Evolutionary conservation across 1,140 invertebrate genomes (phyloP).

Genomic region (Drosophila setifemur): DNA sequence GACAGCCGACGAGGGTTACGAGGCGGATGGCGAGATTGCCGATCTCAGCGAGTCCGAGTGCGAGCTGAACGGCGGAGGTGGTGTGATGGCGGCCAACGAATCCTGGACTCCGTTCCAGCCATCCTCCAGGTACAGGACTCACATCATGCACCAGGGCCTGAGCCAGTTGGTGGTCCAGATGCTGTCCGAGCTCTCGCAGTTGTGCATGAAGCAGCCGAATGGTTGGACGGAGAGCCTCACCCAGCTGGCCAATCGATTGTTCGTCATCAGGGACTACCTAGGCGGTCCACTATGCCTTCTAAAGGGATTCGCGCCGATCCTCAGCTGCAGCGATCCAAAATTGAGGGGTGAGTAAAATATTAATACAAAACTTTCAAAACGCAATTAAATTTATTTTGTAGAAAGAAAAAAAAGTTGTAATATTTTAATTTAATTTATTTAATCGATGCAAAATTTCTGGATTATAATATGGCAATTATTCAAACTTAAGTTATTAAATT

Average conservation of each 20-base stretch:
- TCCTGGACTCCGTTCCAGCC: conserved; percentile 76
- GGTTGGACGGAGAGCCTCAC: conserved; percentile 75
- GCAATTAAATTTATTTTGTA: too few species aligned
- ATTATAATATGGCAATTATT: too few species aligned
- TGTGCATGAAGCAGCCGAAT: conserved; percentile 65
- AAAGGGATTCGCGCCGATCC: conserved; percentile 65
- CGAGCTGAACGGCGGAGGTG: conserved; percentile 49
- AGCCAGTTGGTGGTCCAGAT: conserved; percentile 77
- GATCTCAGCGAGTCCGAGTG: conserved; percentile 69
- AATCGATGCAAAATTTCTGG: too few species aligned
- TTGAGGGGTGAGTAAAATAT: conserved; percentile 59
- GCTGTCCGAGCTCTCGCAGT: conserved; percentile 68
- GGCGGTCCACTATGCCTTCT: conserved; percentile 75
- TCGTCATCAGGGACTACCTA: conserved; percentile 72
- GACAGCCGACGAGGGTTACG: conserved; percentile 80
- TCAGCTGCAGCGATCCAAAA: conserved; percentile 63
- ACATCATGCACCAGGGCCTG: conserved; percentile 73
- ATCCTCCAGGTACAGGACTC: conserved; percentile 68
- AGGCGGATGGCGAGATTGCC: conserved; percentile 77
- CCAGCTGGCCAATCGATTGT: conserved; percentile 70
- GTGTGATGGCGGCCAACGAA: conserved; percentile 30
- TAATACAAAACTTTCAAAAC: too few species aligned
- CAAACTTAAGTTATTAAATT: too few species aligned
- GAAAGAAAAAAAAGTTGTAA: too few species aligned
- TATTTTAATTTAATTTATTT: too few species aligned